Conservation (phyloP, 2,888 invertebrate species). For the Abrostola triplasia region DNA sequence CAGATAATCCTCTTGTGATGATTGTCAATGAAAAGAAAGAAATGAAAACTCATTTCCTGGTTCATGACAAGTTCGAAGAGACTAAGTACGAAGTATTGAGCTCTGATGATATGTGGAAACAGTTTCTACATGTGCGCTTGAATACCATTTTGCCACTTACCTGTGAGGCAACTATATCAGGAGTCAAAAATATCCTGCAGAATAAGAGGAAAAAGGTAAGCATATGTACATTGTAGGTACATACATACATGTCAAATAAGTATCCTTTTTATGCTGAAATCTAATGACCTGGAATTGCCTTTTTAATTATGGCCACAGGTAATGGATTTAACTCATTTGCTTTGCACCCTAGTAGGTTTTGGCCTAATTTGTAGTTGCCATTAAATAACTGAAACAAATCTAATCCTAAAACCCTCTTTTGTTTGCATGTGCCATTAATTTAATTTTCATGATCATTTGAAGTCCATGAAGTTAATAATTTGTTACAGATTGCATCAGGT, state of each 20-base stretch:
- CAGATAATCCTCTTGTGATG: slow-evolving; percentile 93
- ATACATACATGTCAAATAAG: not conserved
- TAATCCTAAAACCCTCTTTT: no score
- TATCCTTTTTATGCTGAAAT: no score
- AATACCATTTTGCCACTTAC: slow-evolving; percentile 90
- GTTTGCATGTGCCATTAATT: no score
- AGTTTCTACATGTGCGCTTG: slow-evolving; percentile 92
- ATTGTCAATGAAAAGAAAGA: slow-evolving; percentile 85
- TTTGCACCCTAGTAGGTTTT: no score
- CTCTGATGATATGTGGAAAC: slow-evolving; percentile 89
- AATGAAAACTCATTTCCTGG: slow-evolving; percentile 90
- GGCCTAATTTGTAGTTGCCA: no score
- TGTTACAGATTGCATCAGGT: slow-evolving; percentile 90
- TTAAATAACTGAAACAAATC: no score
- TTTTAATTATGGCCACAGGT: no score
- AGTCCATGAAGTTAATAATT: no score
- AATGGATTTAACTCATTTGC: no score
- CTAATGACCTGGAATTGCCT: no score
- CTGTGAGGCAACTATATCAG: slow-evolving; percentile 88
- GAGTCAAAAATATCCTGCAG: slow-evolving; percentile 90
- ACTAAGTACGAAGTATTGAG: slow-evolving; percentile 90
- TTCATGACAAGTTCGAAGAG: slow-evolving; percentile 92
- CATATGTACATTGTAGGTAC: slow-evolving; percentile 10
- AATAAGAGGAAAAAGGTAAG: slow-evolving; percentile 90
- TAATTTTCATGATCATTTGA: no score